phyloP scores from a whole-genome alignment of 1,140 invertebrate species.

The Sipha flava region DNA sequence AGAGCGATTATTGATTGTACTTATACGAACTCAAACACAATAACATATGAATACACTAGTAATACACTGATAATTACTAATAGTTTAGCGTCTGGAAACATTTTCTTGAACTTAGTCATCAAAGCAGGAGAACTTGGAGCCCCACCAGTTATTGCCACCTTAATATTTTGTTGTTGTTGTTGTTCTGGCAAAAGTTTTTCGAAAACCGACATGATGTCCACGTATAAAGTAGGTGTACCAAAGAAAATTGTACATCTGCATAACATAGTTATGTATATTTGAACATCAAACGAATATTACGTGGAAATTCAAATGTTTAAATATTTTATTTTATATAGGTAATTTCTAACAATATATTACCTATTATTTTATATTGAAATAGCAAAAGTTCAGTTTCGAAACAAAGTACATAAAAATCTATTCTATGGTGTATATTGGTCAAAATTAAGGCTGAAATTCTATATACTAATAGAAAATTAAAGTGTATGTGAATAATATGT shows the following conservation, averaged over 20 bases:
- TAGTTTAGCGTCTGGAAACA: constrained; percentile 34
- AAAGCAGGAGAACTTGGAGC: constrained; percentile 65
- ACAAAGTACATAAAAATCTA: too few relatives aligned
- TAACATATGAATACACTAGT: background rate
- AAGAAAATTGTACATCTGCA: constrained; percentile 65
- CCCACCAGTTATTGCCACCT: constrained; percentile 63
- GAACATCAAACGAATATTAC: too few relatives aligned
- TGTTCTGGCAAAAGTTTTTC: background rate
- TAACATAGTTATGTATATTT: too few relatives aligned
- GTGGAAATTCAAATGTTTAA: too few relatives aligned
- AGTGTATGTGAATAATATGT: too few relatives aligned
- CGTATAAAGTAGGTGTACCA: constrained; percentile 96
- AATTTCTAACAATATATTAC: too few relatives aligned
- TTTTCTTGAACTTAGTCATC: constrained; percentile 52
- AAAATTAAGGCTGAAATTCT: too few relatives aligned
- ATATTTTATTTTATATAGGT: too few relatives aligned
- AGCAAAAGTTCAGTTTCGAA: too few relatives aligned
- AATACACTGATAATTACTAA: background rate
- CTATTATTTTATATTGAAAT: too few relatives aligned
- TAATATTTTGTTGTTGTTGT: constrained; percentile 20
- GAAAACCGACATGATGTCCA: constrained; percentile 55
- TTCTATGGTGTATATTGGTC: too few relatives aligned
- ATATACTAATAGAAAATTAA: too few relatives aligned
- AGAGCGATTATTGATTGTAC: background rate
- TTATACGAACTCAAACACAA: background rate